Conservation (phyloP, 2,888 invertebrate genomes). For the Campoletis raptor region DNA sequence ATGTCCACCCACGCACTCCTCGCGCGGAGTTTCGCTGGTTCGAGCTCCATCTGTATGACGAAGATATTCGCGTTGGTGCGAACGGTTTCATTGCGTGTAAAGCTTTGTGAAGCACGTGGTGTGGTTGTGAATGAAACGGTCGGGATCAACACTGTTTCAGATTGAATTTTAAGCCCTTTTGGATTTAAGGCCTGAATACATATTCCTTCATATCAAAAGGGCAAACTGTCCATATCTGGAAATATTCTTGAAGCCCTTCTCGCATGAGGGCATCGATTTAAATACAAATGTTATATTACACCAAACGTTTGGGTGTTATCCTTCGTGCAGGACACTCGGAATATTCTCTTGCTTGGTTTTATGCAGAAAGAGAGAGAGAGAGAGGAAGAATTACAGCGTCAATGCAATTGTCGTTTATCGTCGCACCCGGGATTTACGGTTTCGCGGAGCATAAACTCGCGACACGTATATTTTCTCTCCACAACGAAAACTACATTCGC, state of each 20-base stretch:
- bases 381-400: constrained; percentile 49
- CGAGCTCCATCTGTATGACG: constrained; percentile 40
- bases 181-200: background rate
- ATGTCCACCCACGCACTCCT: constrained; percentile 64
- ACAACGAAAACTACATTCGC: constrained; percentile 26
- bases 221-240: background rate
- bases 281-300: constrained; percentile 10
- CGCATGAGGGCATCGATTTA: background rate
- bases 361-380: background rate
- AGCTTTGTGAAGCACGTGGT: constrained; percentile 22
- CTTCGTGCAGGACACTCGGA: constrained; percentile 38
- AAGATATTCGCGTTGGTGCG: constrained; percentile 54
- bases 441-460: constrained; percentile 77
- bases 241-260: background rate
- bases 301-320: constrained; percentile 46
- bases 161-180: background rate
- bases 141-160: background rate
- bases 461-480: constrained; percentile 56
- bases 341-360: constrained; percentile 32
- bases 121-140: background rate
- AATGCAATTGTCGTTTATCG: constrained; percentile 84
- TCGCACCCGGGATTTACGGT: constrained; percentile 81
- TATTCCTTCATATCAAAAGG: background rate
- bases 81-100: constrained; percentile 46
- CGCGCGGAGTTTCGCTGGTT: constrained; percentile 1